Base-by-base conservation (phyloP, 2,888 invertebrate species). In the Psylliodes chrysocephalus region DNA sequence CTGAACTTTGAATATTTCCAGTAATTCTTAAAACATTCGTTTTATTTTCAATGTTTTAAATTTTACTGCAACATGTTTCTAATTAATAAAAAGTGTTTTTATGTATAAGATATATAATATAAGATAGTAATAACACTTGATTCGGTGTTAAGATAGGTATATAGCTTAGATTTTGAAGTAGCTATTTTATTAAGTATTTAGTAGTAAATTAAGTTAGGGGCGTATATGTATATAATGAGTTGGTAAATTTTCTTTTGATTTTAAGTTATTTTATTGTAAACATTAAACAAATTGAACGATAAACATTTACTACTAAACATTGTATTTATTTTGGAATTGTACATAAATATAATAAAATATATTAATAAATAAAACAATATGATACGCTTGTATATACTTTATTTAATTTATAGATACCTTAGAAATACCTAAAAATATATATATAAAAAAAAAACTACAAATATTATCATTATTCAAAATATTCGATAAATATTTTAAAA, bases 1-100 rank as follows among this genome's bases (percentile, higher is more conserved):
- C 12, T 40, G 25, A 46, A 53, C 40, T 22, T 40, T 53, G 53
- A 53, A 25, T 40, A 14, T 14, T 49, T 49, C 25, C 28, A 49
- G 28, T 28, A 49, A 25, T 19, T 46, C 12, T 5, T 14, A 38
- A 12, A 38, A 38, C 22, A n/a, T 22, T 4, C n/a, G 22, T 6
- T 22, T 6, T n/a, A n/a, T 22, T 6, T 22, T 22, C n/a, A 22
- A 4, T 22, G 22, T 22, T 33, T 33, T 33, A 33, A 33, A 33
- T 33, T 7, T 33, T 33, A 33, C 22, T 22, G 22, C 2, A 22
- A 22, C 6, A 22, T 22, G 22, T 33, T 33, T 7, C 10, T 8
- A 33, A 33, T 33, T 7, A 33, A 33, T 7, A 33, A 33, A n/a
- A 33, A 2, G 33, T 33, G 33, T 6, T 33, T 22, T 33, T 10